Conservation (phyloP, 2,797 vertebrate species). For the Anguilla marmorata region DNA sequence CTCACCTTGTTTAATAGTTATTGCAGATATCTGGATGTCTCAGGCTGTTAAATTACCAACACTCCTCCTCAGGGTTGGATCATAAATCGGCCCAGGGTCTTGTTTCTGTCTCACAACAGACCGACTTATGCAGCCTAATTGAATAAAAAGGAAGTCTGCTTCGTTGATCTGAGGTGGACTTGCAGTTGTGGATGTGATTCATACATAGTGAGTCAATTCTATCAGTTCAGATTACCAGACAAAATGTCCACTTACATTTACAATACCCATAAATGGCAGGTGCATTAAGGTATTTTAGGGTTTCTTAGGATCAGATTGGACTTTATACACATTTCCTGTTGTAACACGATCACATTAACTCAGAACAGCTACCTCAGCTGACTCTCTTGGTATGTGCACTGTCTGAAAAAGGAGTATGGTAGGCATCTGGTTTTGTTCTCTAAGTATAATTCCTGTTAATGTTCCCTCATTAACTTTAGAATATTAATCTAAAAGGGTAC, state of each 20-base stretch:
- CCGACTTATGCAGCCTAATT: slow-evolving; percentile 46
- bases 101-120: slow-evolving; percentile 58
- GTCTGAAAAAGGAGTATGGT: background rate
- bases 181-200: background rate
- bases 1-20: slow-evolving; percentile 49
- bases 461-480: background rate
- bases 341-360: background rate
- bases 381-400: background rate
- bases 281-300: background rate
- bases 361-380: background rate
- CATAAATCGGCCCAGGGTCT: slow-evolving; percentile 39
- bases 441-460: background rate
- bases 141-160: slow-evolving; percentile 44
- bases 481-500: background rate
- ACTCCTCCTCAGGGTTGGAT: slow-evolving; percentile 43
- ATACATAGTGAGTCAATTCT: background rate
- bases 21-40: slow-evolving; percentile 45
- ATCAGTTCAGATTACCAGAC: background rate
- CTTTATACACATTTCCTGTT: background rate
- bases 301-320: background rate
- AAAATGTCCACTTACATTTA: background rate
- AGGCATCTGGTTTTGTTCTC: background rate
- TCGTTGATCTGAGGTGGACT: background rate
- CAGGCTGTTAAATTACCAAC: slow-evolving; percentile 40
- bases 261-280: background rate